These are phyloP conservation scores for Oreortyx pictus DNA, from an alignment of 2,797 vertebrate species.

Conservation along the genomic window DNA sequence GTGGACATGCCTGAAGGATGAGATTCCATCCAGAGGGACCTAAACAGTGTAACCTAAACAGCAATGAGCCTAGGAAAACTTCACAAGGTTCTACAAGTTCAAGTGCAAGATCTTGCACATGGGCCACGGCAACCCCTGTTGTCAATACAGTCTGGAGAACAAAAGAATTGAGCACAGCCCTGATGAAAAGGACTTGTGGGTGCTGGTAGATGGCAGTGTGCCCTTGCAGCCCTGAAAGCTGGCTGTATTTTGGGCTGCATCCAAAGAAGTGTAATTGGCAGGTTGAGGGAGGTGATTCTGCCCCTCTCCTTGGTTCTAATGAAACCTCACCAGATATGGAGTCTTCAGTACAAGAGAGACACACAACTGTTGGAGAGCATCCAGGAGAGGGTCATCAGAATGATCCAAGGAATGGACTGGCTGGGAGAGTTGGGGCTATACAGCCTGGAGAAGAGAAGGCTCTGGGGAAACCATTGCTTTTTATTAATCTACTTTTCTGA, in stretches of 20 bases:
- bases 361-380: not conserved
- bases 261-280: too few species aligned
- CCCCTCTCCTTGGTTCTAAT: too few species aligned
- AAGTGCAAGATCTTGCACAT: not conserved
- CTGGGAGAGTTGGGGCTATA: not conserved
- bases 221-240: not conserved
- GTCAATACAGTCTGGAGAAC: not conserved
- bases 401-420: not conserved
- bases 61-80: not conserved
- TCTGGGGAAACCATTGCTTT: not conserved
- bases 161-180: not conserved
- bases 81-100: not conserved
- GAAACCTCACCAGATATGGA: not conserved
- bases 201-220: not conserved
- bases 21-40: not conserved
- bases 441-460: not conserved
- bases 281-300: not conserved
- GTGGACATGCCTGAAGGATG: not conserved
- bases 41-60: not conserved
- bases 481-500: constrained; percentile 4
- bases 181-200: not conserved
- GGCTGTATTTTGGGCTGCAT: not conserved
- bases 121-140: not conserved
- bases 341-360: not conserved
- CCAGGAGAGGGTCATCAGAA: not conserved